Conservation (phyloP, 2,797 vertebrate species). For the Manis crassicaudata region DNA sequence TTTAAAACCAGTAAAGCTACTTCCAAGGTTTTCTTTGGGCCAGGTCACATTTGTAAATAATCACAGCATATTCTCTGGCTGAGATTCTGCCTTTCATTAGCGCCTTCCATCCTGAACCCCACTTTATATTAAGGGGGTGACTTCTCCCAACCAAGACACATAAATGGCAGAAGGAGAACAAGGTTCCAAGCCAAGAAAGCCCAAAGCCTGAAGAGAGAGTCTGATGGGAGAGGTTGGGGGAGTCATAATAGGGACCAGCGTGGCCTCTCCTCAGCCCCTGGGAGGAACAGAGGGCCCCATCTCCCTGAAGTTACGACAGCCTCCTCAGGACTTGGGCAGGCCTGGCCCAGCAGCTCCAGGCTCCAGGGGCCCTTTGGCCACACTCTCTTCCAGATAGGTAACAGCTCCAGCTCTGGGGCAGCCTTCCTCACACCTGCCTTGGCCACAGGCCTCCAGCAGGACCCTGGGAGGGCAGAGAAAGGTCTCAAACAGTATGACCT, state of each 20-base stretch:
- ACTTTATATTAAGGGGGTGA: background rate
- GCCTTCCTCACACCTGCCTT: background rate
- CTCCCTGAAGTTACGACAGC: background rate
- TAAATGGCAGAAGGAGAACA: background rate
- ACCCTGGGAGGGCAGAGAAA: background rate
- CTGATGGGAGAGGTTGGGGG: background rate
- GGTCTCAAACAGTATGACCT: background rate
- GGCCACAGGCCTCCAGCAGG: background rate
- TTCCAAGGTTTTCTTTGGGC: slow-evolving; percentile 74
- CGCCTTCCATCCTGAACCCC: slow-evolving; percentile 22
- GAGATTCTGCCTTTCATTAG: slow-evolving; percentile 18
- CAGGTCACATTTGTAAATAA: slow-evolving; percentile 83
- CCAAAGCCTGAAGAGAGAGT: background rate
- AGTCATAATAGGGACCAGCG: accelerated
- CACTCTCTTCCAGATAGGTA: background rate
- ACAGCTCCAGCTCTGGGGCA: background rate
- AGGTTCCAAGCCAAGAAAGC: background rate
- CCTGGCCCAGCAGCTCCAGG: background rate
- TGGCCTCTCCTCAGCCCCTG: background rate
- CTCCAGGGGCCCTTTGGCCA: background rate
- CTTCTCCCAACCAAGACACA: slow-evolving; percentile 7
- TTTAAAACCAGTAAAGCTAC: slow-evolving; percentile 73
- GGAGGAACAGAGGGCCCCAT: background rate
- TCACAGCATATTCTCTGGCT: slow-evolving; percentile 78
- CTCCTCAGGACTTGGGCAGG: background rate